Base-by-base conservation (phyloP, 2,113 vertebrate genomes). In the Seriola quinqueradiata region DNA sequence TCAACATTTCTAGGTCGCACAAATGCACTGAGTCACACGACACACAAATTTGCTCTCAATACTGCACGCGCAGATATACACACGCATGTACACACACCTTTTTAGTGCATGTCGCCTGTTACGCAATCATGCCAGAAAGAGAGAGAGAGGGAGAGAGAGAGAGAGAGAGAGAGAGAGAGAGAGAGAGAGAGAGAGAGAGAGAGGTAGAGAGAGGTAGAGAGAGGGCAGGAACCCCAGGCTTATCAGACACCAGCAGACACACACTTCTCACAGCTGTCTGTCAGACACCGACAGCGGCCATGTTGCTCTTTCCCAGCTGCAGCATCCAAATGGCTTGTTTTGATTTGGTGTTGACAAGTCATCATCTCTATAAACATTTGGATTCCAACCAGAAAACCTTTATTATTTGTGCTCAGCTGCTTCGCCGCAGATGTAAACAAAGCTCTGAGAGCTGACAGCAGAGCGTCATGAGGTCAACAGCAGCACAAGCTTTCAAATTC, bases 1-100 rank as follows among this genome's bases (percentile, higher is more conserved):
- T 78, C 17, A 46, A 80, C 70, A 25, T 83, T 85, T 91, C 89
- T 90, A 61, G 86, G 90, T 88, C 87, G 90, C 77, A 81, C 75
- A 57, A 57, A 77, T 38, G 8, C 77, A 60, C 64, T 11, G 63
- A 86, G 80, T 67, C 74, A 75, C 68, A 65, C 21, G 1, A 60
- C 9, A 58, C 83, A 84, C 70, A 84, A 63, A 71, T 55, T 34
- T 5, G 7, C 52, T 61, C 42, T 58, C 58, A 54, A 65, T 52
- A 44, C 63, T 78, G 70, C 72, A 79, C 57, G 59, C 32, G 42
- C 25, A 63, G 32, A 63, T 4, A 60, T 36, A 36, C 40, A n/a
- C 40, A 42, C 5, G 6, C 40, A 42, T 10, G 8, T 38, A 38
- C 23, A 52, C 46, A 70, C 34, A 55, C 48, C 60, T 10, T 42